phyloP scores from a whole-genome alignment of 1,140 invertebrate genomes.

The Nilaparvata lugens region DNA sequence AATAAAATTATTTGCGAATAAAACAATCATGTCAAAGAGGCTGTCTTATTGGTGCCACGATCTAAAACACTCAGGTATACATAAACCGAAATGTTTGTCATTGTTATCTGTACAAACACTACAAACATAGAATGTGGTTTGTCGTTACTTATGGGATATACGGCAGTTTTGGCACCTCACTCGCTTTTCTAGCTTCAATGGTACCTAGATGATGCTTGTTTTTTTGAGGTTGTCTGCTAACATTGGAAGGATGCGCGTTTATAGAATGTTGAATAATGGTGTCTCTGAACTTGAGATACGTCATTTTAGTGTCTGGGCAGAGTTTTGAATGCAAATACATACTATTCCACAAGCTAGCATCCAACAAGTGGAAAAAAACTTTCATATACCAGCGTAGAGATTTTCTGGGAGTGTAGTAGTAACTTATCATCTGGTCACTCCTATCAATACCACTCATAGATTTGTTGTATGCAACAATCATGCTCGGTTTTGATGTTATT shows the following conservation, averaged over 20 bases:
- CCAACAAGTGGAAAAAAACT: slow-evolving; percentile 15
- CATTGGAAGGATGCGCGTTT: not conserved
- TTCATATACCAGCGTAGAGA: slow-evolving; percentile 17
- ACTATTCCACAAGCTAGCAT: slow-evolving; percentile 11
- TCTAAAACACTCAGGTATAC: not conserved
- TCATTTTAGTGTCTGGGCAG: slow-evolving; percentile 7
- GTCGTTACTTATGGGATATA: not conserved
- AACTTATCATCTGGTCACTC: slow-evolving; percentile 15
- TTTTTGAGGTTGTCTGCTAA: too few species aligned
- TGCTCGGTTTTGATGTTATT: slow-evolving; percentile 10
- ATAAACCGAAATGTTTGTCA: not conserved
- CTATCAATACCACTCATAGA: slow-evolving; percentile 13
- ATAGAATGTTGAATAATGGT: slow-evolving; percentile 10
- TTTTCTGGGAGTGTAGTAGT: slow-evolving; percentile 13
- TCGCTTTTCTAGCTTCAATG: not conserved
- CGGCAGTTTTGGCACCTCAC: not conserved
- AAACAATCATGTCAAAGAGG: too few species aligned
- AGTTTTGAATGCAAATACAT: slow-evolving; percentile 1
- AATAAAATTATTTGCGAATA: too few species aligned
- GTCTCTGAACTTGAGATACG: slow-evolving; percentile 12
- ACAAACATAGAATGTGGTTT: not conserved
- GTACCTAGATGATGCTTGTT: not conserved
- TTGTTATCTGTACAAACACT: not conserved
- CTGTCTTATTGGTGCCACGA: not conserved
- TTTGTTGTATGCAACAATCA: slow-evolving; percentile 19